phyloP scores from a whole-genome alignment of 2,888 invertebrate species.

The Fragum fragum region DNA sequence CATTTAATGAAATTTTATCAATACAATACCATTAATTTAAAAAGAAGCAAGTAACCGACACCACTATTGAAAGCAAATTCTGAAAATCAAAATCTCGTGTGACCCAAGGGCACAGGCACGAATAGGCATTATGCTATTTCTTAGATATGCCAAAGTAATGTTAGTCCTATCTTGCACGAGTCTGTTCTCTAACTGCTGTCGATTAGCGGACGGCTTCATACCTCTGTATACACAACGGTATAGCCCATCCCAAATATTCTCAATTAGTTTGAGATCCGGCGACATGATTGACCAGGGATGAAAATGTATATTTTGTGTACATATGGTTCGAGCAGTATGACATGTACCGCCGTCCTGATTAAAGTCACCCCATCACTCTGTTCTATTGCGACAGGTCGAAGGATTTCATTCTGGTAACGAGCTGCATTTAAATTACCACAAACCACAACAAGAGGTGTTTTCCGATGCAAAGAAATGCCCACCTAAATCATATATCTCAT shows the following conservation, averaged over 20 bases:
- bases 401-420: slow-evolving; percentile 21
- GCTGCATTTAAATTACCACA: slow-evolving; percentile 29
- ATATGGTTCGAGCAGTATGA: slow-evolving; percentile 28
- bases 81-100: no score
- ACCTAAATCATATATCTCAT: slow-evolving; percentile 34
- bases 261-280: slow-evolving; percentile 29
- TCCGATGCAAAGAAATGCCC: slow-evolving; percentile 26
- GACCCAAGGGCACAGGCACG: neutral
- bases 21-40: no score
- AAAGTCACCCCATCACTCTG: neutral
- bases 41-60: no score
- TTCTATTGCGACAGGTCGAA: slow-evolving; percentile 2
- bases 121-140: neutral
- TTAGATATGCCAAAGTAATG: neutral
- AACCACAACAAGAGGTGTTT: slow-evolving; percentile 23
- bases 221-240: neutral
- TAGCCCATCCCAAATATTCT: slow-evolving; percentile 14
- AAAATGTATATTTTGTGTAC: neutral
- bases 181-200: neutral
- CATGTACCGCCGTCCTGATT: slow-evolving; percentile 15
- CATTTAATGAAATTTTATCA: no score
- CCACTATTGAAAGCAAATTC: no score
- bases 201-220: neutral
- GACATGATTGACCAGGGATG: slow-evolving; percentile 4
- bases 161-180: neutral